phyloP scores from a whole-genome alignment of 2,888 invertebrate genomes.

The Eupithecia dodoneata region DNA sequence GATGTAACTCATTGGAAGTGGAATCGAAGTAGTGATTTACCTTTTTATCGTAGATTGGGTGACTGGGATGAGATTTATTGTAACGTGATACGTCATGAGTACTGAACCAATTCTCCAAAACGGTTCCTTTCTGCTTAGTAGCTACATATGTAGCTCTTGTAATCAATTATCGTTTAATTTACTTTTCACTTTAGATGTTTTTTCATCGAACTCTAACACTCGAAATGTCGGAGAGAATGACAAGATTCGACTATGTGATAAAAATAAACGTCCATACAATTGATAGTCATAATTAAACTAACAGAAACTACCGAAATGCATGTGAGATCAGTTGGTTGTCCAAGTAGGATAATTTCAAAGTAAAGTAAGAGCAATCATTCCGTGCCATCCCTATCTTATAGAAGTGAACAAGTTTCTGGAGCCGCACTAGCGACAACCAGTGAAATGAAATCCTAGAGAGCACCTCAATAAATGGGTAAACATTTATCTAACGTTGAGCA shows the following conservation, averaged over 20 bases:
- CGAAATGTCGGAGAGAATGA: neutral
- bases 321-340: neutral
- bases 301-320: neutral
- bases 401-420: slow-evolving; percentile 52
- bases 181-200: neutral
- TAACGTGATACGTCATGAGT: neutral
- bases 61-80: slow-evolving; percentile 12
- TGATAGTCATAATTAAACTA: neutral
- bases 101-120: neutral
- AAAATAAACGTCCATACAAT: neutral
- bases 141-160: neutral
- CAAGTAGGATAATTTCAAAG: neutral
- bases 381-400: slow-evolving; percentile 26
- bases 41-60: slow-evolving; percentile 24
- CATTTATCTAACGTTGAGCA: slow-evolving; percentile 60
- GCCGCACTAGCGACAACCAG: slow-evolving; percentile 43
- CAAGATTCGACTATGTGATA: neutral
- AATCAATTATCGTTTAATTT: neutral
- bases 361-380: slow-evolving; percentile 6
- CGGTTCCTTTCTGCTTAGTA: neutral
- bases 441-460: slow-evolving; percentile 56
- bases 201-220: no score
- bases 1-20: slow-evolving; percentile 26
- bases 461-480: slow-evolving; percentile 60
- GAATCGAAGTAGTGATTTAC: slow-evolving; percentile 23